Evolutionary conservation across 2,113 vertebrate genomes (phyloP).

Genomic region (Paradoxurus hermaphroditus): DNA sequence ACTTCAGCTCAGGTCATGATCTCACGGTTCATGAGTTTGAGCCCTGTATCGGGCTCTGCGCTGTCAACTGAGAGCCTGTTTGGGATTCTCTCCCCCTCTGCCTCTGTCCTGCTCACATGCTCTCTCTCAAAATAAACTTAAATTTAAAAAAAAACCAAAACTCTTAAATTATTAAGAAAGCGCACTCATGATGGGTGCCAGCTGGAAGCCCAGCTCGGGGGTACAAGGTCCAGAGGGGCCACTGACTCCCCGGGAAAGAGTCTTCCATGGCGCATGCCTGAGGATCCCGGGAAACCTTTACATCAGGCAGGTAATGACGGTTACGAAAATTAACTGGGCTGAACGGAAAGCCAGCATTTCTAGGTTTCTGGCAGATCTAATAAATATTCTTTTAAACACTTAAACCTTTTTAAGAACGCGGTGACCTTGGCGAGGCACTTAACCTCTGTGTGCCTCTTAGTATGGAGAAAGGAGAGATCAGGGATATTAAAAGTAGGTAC

Average conservation of each 20-base stretch:
- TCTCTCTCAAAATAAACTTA: too few species aligned
- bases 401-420: not conserved
- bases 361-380: not conserved
- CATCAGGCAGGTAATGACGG: not conserved
- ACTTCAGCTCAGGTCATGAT: too few species aligned
- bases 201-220: accelerated
- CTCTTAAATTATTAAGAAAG: too few species aligned
- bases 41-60: too few species aligned
- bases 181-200: accelerated
- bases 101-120: too few species aligned
- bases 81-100: too few species aligned
- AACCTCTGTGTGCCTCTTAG: not conserved
- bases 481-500: not conserved
- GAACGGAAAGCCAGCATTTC: not conserved
- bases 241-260: accelerated
- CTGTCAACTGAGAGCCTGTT: too few species aligned
- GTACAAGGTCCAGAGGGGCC: not conserved
- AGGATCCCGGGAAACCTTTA: not conserved
- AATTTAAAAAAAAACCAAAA: too few species aligned
- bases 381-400: not conserved
- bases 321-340: not conserved
- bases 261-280: not conserved
- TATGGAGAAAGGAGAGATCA: not conserved
- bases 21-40: too few species aligned
- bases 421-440: not conserved